Evolutionary conservation across 2,113 vertebrate genomes (phyloP), one percentile per base, ranked within the genome.

Genomic region (Fulmarus glacialis): DNA sequence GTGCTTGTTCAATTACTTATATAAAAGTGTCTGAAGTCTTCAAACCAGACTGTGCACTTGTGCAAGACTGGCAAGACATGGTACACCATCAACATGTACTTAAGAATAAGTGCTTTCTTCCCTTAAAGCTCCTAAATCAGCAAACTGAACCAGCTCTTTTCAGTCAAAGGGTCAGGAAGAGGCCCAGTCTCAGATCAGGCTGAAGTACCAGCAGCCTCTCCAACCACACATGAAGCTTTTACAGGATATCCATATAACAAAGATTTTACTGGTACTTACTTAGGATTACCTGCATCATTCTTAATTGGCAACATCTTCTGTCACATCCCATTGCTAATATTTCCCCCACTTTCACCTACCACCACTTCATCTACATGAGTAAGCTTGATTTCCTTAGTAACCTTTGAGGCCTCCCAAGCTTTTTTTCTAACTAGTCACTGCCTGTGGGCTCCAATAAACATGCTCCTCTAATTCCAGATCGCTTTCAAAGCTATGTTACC

Each of bases 191-290:
- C 36, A 81, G 26, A n/a, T 15, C 6, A 84, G 8, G 24, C 15
- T 59, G 12, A 89, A 81, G 24, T 11, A 81, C 16, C 48, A 80
- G 47, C 47, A 89, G 58, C 72, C 93, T 72, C 53, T 81, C 58
- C 29, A 75, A 40, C 3, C 18, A 82, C 50, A n/a, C 0, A 0
- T 22, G 27, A 82, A 55, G n/a, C 23, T 87, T 90, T 70, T 36
- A 81, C 23, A 62, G n/a, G n/a, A 6, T 15, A 74, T 7, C 34
- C n/a, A 17, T 6, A 2, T 3, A 67, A 66, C 29, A 12, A 58
- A 82, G 26, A 47, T 73, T 86, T 71, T 60, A 36, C 43, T 38
- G 26, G 21, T 66, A 89, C 27, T 60, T 36, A 40, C 17, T 56
- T 26, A 43, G 36, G 40, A 78, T 38, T 21, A 32, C 47, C 32